phyloP scores from a whole-genome alignment of 2,113 vertebrate species.

The Physeter macrocephalus region DNA sequence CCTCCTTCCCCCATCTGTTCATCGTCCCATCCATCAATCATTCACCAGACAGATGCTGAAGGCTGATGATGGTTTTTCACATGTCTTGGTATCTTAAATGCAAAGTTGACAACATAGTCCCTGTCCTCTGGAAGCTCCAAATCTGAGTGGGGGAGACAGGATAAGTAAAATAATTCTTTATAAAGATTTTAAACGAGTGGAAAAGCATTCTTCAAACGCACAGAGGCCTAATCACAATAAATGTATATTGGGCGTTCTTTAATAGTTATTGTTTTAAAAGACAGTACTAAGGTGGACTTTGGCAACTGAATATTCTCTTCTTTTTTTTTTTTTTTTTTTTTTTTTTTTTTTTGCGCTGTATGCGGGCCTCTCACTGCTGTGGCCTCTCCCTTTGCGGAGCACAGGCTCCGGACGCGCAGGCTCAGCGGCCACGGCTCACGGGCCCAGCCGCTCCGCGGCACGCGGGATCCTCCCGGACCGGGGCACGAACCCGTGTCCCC shows the following conservation, averaged over 20 bases:
- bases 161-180: background rate
- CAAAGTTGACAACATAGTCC: conserved; percentile 6
- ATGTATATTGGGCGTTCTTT: conserved; percentile 11
- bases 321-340: no score
- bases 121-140: background rate
- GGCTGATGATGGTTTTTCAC: background rate
- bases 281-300: conserved; percentile 1
- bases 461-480: no score
- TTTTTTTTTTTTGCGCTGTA: no score
- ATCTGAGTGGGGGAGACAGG: background rate
- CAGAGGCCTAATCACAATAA: background rate
- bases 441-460: no score
- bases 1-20: background rate
- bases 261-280: conserved; percentile 14
- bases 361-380: no score
- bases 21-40: background rate
- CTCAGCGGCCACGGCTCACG: no score
- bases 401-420: no score
- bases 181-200: conserved; percentile 36
- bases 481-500: no score
- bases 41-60: conserved; percentile 1
- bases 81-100: background rate
- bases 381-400: no score
- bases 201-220: conserved; percentile 20
- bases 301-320: conserved; percentile 21